Evolutionary conservation across 2,888 invertebrate genomes (phyloP).

Genomic region (Hetaerina titia): DNA sequence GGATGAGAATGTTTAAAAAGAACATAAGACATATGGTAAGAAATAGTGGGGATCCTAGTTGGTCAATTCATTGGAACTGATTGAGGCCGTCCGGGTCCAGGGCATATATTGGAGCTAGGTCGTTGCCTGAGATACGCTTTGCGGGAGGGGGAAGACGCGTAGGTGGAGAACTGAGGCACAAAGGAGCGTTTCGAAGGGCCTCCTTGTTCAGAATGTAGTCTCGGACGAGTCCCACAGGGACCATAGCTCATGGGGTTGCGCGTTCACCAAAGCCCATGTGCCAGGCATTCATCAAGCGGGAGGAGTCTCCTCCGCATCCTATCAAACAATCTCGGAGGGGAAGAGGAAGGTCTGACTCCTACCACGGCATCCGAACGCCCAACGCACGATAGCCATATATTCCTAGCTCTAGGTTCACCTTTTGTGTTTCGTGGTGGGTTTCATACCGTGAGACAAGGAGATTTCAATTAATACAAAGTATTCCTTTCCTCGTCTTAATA

Average conservation of each 20-base stretch:
- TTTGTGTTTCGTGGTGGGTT: neutral
- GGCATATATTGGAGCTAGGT: conserved; percentile 24
- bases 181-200: neutral
- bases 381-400: no score
- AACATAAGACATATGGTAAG: neutral
- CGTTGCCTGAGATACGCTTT: conserved; percentile 34
- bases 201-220: conserved; percentile 14
- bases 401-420: no score
- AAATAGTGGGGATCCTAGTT: neutral
- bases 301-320: neutral
- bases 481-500: neutral
- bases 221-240: conserved; percentile 29
- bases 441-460: neutral
- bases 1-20: neutral
- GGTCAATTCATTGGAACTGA: conserved; percentile 29
- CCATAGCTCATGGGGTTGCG: conserved; percentile 45
- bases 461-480: neutral
- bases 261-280: neutral
- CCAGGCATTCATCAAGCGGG: conserved; percentile 15
- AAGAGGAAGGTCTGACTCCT: neutral
- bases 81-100: conserved; percentile 13
- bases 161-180: neutral
- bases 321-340: neutral
- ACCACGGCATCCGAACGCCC: neutral
- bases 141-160: neutral